Percentiles rank a stretch among this genome's conserved stretches.
These are phyloP conservation scores for Homarus gammarus DNA, from an alignment of 2,888 invertebrate species.

Conservation along the genomic window DNA sequence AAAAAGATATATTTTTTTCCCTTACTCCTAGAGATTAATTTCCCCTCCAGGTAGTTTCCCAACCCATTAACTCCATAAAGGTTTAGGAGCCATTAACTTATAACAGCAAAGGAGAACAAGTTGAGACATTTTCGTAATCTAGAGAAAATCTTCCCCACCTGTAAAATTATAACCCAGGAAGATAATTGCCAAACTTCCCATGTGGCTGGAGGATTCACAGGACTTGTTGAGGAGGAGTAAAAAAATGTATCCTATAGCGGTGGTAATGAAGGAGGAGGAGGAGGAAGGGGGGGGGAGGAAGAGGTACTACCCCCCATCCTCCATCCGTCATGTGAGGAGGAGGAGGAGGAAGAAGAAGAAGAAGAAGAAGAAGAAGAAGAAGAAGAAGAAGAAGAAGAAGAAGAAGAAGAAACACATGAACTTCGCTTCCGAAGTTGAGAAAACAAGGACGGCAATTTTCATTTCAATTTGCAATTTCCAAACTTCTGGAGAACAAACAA, in stretches of 20 bases:
- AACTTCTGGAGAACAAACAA: constrained; percentile 66
- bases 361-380: not conserved
- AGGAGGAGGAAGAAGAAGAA: not conserved
- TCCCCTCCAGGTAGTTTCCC: not conserved
- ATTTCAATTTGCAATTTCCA: constrained; percentile 65
- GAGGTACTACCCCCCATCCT: too few relatives aligned
- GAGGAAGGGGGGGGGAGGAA: too few relatives aligned
- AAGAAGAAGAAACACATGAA: constrained; percentile 22
- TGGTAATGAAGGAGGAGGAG: constrained; percentile 20
- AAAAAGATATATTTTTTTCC: not conserved
- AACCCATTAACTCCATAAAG: constrained; percentile 26
- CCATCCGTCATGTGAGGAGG: too few relatives aligned
- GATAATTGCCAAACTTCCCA: constrained; percentile 49
- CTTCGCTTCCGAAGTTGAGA: constrained; percentile 46
- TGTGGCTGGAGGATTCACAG: constrained; percentile 24
- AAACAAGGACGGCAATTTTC: constrained; percentile 51
- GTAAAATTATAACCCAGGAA: constrained; percentile 22
- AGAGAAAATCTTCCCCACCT: constrained; percentile 40
- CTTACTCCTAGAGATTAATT: not conserved
- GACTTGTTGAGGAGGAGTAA: constrained; percentile 33
- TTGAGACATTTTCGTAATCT: constrained; percentile 35
- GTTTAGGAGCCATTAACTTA: constrained; percentile 35
- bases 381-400: not conserved
- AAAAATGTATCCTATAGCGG: constrained; percentile 19
- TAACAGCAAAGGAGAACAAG: constrained; percentile 41